Evolutionary conservation across 2,888 invertebrate genomes (phyloP).

Genomic region (Chymomyza fuscimana): DNA sequence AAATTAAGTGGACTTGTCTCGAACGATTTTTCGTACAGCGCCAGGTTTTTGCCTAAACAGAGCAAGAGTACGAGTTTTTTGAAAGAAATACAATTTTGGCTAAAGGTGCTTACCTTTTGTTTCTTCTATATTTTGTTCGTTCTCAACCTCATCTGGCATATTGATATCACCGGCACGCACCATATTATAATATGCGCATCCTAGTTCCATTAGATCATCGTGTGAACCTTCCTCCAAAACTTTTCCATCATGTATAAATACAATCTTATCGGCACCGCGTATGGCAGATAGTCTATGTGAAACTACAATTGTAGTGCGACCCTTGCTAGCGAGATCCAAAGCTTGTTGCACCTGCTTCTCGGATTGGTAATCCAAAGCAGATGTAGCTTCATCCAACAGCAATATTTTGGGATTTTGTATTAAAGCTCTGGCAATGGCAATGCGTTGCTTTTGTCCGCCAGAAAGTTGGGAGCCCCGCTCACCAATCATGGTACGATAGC

Average conservation of each 20-base stretch:
- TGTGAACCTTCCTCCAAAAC: constrained; percentile 88
- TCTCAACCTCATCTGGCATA: constrained; percentile 58
- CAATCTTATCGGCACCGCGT: constrained; percentile 85
- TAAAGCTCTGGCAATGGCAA: constrained; percentile 91
- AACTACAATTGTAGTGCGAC: constrained; percentile 88
- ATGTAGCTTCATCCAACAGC: constrained; percentile 90
- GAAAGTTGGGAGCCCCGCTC: constrained; percentile 90
- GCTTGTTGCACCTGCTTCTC: constrained; percentile 91
- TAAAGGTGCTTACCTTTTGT: constrained; percentile 59
- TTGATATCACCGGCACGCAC: constrained; percentile 81
- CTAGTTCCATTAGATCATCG: constrained; percentile 84
- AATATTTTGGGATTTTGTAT: constrained; percentile 88
- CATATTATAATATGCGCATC: constrained; percentile 85
- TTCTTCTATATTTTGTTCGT: constrained; percentile 62
- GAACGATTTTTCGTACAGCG: constrained; percentile 77
- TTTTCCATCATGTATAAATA: constrained; percentile 86
- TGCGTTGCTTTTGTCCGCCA: constrained; percentile 92
- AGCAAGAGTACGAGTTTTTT: neutral
- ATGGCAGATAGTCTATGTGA: constrained; percentile 88
- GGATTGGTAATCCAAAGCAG: constrained; percentile 89
- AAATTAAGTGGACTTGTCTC: constrained; percentile 76
- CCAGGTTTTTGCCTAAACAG: constrained; percentile 70
- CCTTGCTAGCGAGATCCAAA: constrained; percentile 87
- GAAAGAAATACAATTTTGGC: neutral
- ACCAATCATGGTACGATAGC: constrained; percentile 89